Percentiles rank a stretch among this genome's conserved stretches.
phyloP scores from a whole-genome alignment of 2,888 invertebrate genomes.

The Monochamus alternatus region DNA sequence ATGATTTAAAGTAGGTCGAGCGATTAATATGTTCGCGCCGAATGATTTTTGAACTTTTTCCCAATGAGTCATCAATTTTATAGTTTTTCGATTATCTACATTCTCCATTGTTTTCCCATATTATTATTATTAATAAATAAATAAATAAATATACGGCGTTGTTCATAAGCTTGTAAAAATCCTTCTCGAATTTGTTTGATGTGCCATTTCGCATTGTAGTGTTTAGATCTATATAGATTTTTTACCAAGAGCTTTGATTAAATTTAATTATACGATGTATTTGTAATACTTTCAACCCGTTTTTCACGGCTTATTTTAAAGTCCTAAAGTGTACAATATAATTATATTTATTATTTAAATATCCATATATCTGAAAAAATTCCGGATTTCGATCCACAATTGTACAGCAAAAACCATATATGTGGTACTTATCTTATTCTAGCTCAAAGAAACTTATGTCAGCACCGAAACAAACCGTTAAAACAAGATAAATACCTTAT shows the following conservation, averaged over 20 bases:
- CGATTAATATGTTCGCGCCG: slow-evolving; percentile 61
- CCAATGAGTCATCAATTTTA: too few relatives aligned
- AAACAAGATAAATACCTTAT: too few relatives aligned
- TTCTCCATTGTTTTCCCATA: too few relatives aligned
- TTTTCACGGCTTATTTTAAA: slow-evolving; percentile 35
- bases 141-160: too few relatives aligned
- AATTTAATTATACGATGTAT: slow-evolving; percentile 28
- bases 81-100: too few relatives aligned
- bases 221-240: too few relatives aligned
- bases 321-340: slow-evolving; percentile 36
- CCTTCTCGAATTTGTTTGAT: too few relatives aligned
- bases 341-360: slow-evolving; percentile 31
- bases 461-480: too few relatives aligned
- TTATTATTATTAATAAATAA: too few relatives aligned
- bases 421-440: neutral
- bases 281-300: neutral
- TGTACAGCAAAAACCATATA: neutral
- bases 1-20: slow-evolving; percentile 59
- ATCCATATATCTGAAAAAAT: neutral
- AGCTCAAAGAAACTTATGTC: neutral
- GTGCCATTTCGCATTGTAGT: too few relatives aligned
- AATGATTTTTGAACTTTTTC: slow-evolving; percentile 48
- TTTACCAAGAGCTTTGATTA: slow-evolving; percentile 56
- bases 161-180: too few relatives aligned
- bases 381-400: too few relatives aligned